Base-by-base conservation (phyloP, 1,140 invertebrate species). In the Coptotermes formosanus region DNA sequence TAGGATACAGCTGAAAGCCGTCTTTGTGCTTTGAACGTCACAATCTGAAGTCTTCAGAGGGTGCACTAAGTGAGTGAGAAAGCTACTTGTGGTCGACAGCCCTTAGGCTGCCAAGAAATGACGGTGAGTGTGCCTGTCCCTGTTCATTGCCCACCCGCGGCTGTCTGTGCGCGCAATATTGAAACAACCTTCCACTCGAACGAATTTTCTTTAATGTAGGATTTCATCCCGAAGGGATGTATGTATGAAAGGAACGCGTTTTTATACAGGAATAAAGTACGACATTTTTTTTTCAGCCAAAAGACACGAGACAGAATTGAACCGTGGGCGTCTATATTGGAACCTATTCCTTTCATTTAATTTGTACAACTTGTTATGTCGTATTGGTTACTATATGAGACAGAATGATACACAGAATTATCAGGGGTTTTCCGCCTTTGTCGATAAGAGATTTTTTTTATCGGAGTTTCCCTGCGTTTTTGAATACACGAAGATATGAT, bases 171-270 rank as follows among this genome's bases (percentile, higher is more conserved):
- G 30, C n/a, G 64, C 30, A 75, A 25, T 25, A 75, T 30, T 75
- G 64, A 75, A 75, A 75, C 64, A 75, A 75, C 64, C 64, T 75
- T 75, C 64, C 64, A 75, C 64, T 30, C n/a, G 64, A 75, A 30
- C 64, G 64, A 75, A 75, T 75, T 75, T 75, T 8, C 64, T 75
- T 75, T 75, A 75, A 75, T 75, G 30, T 75, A 75, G n/a, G 64
- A 30, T 75, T 75, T n/a, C 1, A 30, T 75, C 64, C 64, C 64
- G 25, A 16, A 75, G 64, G 64, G 64, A 75, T 75, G 25, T 25
- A 30, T 75, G 30, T 75, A 75, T 75, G 64, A 75, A 75, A 75
- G 14, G 55, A 75, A 30, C 25, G 7, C 64, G n/a, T 25, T 75
- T 30, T 75, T 75, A 75, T 75, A 30, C 64, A 75, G 64, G 25